Evolutionary conservation across 30 jellyfish, hydroid and myxozoan species (phyloP).

Genomic region (Aurelia aurita complex sp. Pacific): DNA sequence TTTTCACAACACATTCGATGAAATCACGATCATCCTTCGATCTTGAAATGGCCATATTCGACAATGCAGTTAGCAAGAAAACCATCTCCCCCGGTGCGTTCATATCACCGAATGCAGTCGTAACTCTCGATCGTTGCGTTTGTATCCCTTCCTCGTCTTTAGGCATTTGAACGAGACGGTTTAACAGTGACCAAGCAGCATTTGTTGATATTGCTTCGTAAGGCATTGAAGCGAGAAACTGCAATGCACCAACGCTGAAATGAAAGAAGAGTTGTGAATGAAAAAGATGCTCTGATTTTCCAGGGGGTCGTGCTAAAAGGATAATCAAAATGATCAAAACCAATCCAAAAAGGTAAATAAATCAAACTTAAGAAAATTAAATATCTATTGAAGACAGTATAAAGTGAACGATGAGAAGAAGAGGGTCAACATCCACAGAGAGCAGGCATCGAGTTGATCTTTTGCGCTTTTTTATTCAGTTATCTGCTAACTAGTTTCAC

Average conservation of each 20-base stretch:
- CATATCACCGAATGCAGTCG: conserved; percentile 13
- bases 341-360: too few relatives aligned
- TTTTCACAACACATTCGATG: conserved; percentile 52
- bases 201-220: conserved; percentile 86
- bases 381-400: too few relatives aligned
- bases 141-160: neutral
- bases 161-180: conserved; percentile 35
- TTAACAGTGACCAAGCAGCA: conserved; percentile 78
- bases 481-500: too few relatives aligned
- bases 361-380: too few relatives aligned
- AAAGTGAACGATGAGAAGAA: too few relatives aligned
- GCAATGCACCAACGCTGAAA: conserved; percentile 84
- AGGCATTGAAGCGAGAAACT: conserved; percentile 96
- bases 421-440: too few relatives aligned
- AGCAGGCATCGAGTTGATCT: too few relatives aligned
- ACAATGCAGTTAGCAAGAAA: conserved; percentile 76
- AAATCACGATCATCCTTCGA: conserved; percentile 65
- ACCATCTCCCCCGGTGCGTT: conserved; percentile 80
- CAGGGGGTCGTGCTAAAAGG: too few relatives aligned
- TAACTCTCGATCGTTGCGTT: neutral
- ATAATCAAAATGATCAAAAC: too few relatives aligned
- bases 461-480: too few relatives aligned
- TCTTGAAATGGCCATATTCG: conserved; percentile 90
- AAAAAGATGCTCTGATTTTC: too few relatives aligned
- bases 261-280: neutral